Evolutionary conservation across 1,140 invertebrate genomes (phyloP), one percentile per base, ranked within the genome.

Genomic region (Hormaphis cornu): DNA sequence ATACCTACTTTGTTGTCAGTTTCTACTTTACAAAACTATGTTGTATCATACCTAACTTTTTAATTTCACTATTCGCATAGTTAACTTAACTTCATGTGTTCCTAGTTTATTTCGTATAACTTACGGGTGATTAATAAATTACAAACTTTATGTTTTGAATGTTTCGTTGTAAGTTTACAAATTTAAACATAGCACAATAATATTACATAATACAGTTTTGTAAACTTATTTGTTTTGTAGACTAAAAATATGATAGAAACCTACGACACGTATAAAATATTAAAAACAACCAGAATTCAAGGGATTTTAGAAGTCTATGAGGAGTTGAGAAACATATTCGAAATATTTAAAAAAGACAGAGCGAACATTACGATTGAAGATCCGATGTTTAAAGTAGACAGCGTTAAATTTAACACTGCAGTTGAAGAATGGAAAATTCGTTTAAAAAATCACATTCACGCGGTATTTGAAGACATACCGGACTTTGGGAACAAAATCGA

Each of bases 231-330:
- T 50, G 20, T 44, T 63, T 48, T 48, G 10, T 5, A 66, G 61
- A 48, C 50, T n/a, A 66, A 48, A 66, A 48, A 66, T 35, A 30
- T 66, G 3, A 50, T 66, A 33, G 10, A 50, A 30, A 66, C 18
- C 3, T 50, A 50, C 24, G 3, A 16, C 16, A 20, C 12, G 1
- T 66, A 16, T 22, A 30, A 33, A 9, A n/a, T 10, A 12, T 24
- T 66, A 22, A 48, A 33, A 30, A 30, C 12, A 14, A 33, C 44
- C 1, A 50, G 10, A 16, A 66, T 66, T 0, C 28, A 42, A 10
- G n/a, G n/a, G 3, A 22, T 66, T 16, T 6, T 9, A 3, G 18
- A 35, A 24, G 2, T 33, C 7, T 48, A 30, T 50, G 14, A 16
- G 8, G 44, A 66, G 10, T 48, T 66, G 8, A 35, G 24, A 66